Evolutionary conservation across 2,888 invertebrate genomes (phyloP).

Genomic region (Morinoia aosen): DNA sequence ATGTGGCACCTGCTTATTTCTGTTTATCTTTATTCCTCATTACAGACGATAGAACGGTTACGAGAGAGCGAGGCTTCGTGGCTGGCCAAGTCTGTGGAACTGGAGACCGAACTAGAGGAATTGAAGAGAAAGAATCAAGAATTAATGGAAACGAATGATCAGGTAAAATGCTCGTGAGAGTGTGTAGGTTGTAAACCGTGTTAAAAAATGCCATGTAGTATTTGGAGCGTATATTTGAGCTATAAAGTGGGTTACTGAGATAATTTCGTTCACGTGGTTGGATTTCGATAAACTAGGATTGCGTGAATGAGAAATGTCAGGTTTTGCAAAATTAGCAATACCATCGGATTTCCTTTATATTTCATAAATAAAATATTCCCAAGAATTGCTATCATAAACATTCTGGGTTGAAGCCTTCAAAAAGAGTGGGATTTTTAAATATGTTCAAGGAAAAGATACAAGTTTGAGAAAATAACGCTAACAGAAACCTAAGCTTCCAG

Average conservation of each 20-base stretch:
- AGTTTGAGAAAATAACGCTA: no score
- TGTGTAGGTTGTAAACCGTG: background rate
- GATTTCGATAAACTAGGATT: background rate
- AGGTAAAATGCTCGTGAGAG: constrained; percentile 53
- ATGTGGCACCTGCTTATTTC: background rate
- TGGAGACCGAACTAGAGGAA: constrained; percentile 75
- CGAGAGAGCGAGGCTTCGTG: constrained; percentile 89
- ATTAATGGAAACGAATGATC: constrained; percentile 58
- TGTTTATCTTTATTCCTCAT: background rate
- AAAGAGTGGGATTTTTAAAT: no score
- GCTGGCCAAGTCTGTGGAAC: constrained; percentile 86
- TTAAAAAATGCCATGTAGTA: background rate
- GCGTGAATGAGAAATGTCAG: background rate
- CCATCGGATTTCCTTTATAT: background rate
- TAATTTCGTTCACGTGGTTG: background rate
- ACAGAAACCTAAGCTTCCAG: no score
- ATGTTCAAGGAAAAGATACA: no score
- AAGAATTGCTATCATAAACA: background rate
- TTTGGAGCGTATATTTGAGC: background rate
- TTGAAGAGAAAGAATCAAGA: constrained; percentile 63
- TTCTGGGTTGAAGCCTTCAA: no score
- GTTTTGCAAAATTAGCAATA: background rate
- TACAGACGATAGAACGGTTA: constrained; percentile 51
- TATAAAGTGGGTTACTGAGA: background rate
- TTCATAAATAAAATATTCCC: background rate